A percentile compares a stretch with the other conserved stretches of the same genome.
Evolutionary conservation across 2,113 vertebrate species (phyloP).

Genomic region (Astur gentilis): DNA sequence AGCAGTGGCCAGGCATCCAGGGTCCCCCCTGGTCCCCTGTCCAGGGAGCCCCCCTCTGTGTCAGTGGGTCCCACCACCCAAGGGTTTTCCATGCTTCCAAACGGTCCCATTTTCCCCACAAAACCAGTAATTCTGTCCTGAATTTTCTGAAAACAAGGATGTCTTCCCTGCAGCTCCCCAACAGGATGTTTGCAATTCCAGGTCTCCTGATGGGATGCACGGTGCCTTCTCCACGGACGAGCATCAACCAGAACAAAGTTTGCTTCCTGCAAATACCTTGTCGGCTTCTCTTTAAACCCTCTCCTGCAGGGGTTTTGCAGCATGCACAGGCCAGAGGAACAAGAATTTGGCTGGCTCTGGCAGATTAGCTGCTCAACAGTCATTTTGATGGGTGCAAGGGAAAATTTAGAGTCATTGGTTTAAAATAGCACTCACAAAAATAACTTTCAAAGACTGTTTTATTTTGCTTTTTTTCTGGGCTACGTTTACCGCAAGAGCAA

Average conservation of each 20-base stretch:
- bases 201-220: accelerated
- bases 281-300: background rate
- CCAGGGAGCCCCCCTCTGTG: accelerated
- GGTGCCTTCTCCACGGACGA: accelerated
- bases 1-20: no score
- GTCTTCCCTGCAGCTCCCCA: accelerated
- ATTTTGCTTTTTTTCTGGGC: background rate
- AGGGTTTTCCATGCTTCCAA: background rate
- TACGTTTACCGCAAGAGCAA: background rate
- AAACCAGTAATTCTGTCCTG: accelerated
- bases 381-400: background rate
- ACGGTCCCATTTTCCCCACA: accelerated
- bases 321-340: accelerated
- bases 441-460: background rate
- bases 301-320: background rate
- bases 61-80: background rate
- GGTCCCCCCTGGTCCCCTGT: background rate
- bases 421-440: background rate
- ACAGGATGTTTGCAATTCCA: accelerated
- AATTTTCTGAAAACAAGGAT: accelerated
- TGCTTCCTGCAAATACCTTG: background rate
- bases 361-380: background rate
- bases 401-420: background rate
- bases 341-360: background rate
- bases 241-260: background rate